Percentiles rank a stretch among this genome's conserved stretches.
These are phyloP conservation scores for Heliconius himera DNA, from an alignment of 1,140 invertebrate species.

Conservation along the genomic window DNA sequence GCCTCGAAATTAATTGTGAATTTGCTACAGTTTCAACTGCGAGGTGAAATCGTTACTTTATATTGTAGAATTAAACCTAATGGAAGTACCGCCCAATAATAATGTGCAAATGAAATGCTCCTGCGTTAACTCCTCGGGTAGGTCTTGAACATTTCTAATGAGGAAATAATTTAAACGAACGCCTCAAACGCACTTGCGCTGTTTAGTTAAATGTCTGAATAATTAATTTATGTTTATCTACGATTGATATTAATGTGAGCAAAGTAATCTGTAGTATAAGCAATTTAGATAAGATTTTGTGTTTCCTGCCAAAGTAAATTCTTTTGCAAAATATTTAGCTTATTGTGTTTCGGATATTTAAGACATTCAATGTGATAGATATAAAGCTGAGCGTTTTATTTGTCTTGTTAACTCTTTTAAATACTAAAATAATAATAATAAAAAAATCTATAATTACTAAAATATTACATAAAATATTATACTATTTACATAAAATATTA, in stretches of 20 bases:
- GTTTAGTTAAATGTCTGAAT: neutral
- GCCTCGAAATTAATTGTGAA: slow-evolving; percentile 49
- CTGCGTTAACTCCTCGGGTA: neutral
- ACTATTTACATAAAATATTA: too few species aligned
- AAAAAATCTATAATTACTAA: too few species aligned
- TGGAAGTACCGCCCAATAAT: slow-evolving; percentile 5
- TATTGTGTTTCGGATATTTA: too few species aligned
- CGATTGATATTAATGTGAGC: neutral
- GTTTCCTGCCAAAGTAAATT: too few species aligned
- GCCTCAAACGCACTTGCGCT: neutral
- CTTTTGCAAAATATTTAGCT: too few species aligned
- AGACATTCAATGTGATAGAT: too few species aligned
- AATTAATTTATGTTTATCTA: neutral
- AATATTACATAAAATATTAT: too few species aligned
- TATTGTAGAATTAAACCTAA: slow-evolving; percentile 42
- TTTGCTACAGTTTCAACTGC: slow-evolving; percentile 45
- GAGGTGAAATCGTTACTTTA: slow-evolving; percentile 48
- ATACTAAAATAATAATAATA: too few species aligned
- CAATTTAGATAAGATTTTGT: neutral
- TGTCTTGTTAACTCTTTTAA: too few species aligned
- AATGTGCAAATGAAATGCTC: slow-evolving; percentile 12
- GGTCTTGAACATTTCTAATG: neutral
- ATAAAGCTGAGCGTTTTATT: too few species aligned
- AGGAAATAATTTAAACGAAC: neutral
- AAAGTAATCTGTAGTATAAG: neutral